A percentile compares a stretch with the other conserved stretches of the same genome.
Conservation (phyloP, 2,797 vertebrate genomes). For the Sebastes diploproa region DNA sequence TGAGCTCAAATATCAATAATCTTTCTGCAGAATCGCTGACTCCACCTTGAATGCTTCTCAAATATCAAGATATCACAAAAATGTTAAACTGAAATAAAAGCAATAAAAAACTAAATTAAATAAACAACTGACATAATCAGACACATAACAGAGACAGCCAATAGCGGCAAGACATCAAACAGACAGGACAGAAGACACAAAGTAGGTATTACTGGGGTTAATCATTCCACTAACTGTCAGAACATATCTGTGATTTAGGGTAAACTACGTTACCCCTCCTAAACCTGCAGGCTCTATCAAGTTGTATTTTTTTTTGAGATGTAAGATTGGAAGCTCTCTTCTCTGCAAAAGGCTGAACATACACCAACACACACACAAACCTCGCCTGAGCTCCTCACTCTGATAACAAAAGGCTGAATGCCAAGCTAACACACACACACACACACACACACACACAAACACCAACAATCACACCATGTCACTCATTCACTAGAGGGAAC, state of each 20-base stretch:
- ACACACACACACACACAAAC: background rate
- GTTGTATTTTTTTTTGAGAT: background rate
- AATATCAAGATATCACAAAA: background rate
- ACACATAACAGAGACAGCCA: background rate
- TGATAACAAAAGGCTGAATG: slow-evolving; percentile 23
- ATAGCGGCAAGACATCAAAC: too few relatives aligned
- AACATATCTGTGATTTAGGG: background rate
- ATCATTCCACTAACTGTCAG: too few relatives aligned
- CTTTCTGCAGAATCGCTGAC: background rate
- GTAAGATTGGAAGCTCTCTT: background rate
- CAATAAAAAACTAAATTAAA: background rate
- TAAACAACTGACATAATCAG: background rate
- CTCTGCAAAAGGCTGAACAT: background rate
- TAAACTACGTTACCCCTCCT: background rate
- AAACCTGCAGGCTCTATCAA: background rate
- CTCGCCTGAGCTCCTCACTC: background rate
- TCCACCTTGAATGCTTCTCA: background rate
- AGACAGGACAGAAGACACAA: too few relatives aligned
- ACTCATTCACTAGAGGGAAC: slow-evolving; percentile 46
- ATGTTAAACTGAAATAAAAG: background rate
- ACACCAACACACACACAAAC: background rate
- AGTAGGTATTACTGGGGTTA: too few relatives aligned
- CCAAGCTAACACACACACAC: background rate
- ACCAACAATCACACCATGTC: slow-evolving; percentile 4
- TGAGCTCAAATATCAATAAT: background rate